Evolutionary conservation across 2,888 invertebrate genomes (phyloP), one percentile per base, ranked within the genome.

Genomic region (Trachelus troglodyta): DNA sequence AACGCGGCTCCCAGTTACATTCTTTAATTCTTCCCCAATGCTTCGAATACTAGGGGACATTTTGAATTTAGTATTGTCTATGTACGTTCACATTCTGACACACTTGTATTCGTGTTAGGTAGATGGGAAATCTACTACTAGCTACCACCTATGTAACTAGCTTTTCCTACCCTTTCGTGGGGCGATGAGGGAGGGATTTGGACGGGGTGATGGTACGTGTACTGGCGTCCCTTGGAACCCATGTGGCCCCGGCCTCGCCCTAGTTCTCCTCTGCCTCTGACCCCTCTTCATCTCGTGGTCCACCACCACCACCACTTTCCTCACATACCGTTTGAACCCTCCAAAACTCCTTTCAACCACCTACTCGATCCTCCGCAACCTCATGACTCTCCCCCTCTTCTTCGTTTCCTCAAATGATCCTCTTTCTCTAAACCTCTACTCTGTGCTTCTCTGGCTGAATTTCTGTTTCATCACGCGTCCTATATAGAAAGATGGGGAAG

Each of bases 241-340:
- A 79, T 75, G 56, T 76, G 79, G 75, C 81, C 81, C 78, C 79
- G 82, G 81, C 84, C 84, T 84, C 84, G 84, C 78, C 83, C 84
- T 71, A 82, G 78, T 82, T 82, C 78, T 76, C 76, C 71, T 69
- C 76, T 56, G 23, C 68, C 76, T 6, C 73, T 35, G n/a, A 37
- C 40, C 12, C 77, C 74, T 34, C 75, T 35, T 35, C 69, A 35
- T 33, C 12, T 75, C 40, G n/a, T 40, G 33, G 30, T 40, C 31
- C 56, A 30, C 75, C 75, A 11, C 75, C 68, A 56, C 30, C 74
- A 35, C 74, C 12, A 12, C 12, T 30, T 35, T 34, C 34, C 34
- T 35, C 34, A 34, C 23, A 11, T 74, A 30, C 35, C 34, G 9
- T 12, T 74, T 30, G 35, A 30, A 34, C 74, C 33, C 74, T 30